phyloP scores from a whole-genome alignment of 1,140 invertebrate genomes.

The Diorhabda elongata region DNA sequence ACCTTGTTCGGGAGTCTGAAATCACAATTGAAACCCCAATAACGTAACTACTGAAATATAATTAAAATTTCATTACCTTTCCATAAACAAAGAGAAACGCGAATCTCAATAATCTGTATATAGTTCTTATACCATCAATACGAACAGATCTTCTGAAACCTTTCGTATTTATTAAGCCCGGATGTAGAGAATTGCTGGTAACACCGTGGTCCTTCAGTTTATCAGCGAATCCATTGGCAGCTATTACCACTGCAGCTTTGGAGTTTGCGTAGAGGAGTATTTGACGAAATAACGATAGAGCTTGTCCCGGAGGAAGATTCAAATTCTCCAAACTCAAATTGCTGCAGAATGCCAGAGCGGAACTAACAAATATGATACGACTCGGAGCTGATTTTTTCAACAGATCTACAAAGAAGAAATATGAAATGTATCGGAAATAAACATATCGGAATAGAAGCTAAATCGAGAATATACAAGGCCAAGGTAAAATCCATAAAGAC shows the following conservation, averaged over 20 bases:
- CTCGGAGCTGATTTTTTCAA: conserved; percentile 42
- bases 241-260: conserved; percentile 41
- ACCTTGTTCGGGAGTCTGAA: conserved; percentile 57
- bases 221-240: conserved; percentile 41
- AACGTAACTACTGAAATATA: background rate
- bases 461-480: too few species aligned
- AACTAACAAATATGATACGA: conserved; percentile 43
- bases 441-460: too few species aligned
- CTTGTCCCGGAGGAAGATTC: conserved; percentile 33
- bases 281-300: conserved; percentile 26
- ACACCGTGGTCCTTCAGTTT: conserved; percentile 44
- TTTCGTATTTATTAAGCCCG: conserved; percentile 52
- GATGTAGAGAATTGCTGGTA: conserved; percentile 52
- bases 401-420: conserved; percentile 42
- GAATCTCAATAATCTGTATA: conserved; percentile 25
- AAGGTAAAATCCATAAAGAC: too few species aligned
- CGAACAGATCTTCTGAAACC: conserved; percentile 39
- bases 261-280: conserved; percentile 39
- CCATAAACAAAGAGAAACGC: conserved; percentile 30
- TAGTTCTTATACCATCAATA: conserved; percentile 28
- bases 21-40: conserved; percentile 19
- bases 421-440: background rate
- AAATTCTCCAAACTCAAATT: conserved; percentile 35
- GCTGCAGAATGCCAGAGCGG: conserved; percentile 34
- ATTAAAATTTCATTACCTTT: conserved; percentile 26